A percentile compares a stretch with the other conserved stretches of the same genome.
phyloP scores from a whole-genome alignment of 2,113 vertebrate species.

The Catagonus wagneri region DNA sequence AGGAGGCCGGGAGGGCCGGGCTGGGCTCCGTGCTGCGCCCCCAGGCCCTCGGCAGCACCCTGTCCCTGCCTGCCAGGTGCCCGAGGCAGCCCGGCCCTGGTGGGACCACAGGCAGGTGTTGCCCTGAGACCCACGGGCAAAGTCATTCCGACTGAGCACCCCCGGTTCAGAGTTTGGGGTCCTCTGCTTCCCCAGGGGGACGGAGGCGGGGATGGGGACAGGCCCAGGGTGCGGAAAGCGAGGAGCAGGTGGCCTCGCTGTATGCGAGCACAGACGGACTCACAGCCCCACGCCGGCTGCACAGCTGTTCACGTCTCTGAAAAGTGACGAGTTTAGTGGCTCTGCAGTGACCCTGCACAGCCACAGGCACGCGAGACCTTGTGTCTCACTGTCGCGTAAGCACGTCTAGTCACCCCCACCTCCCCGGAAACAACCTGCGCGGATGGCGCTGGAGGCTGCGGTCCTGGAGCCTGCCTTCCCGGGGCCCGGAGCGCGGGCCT shows the following conservation, averaged over 20 bases:
- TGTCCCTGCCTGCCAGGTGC: background rate
- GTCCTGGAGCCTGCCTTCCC: too few species aligned
- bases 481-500: too few species aligned
- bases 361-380: too few species aligned
- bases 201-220: too few species aligned
- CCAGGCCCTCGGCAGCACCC: background rate
- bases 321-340: background rate
- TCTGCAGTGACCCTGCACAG: accelerated
- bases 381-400: background rate
- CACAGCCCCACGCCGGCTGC: too few species aligned
- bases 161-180: background rate
- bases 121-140: background rate
- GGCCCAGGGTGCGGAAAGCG: background rate
- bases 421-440: too few species aligned
- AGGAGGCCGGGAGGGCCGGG: background rate
- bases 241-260: background rate
- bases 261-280: background rate
- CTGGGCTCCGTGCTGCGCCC: background rate
- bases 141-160: background rate
- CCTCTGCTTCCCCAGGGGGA: background rate
- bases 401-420: accelerated
- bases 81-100: background rate
- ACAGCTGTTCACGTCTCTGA: background rate
- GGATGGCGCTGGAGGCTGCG: too few species aligned
- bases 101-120: background rate